Percentiles rank a stretch among this genome's conserved stretches.
phyloP scores from a whole-genome alignment of 1,140 invertebrate genomes.

The Antheraea pernyi region DNA sequence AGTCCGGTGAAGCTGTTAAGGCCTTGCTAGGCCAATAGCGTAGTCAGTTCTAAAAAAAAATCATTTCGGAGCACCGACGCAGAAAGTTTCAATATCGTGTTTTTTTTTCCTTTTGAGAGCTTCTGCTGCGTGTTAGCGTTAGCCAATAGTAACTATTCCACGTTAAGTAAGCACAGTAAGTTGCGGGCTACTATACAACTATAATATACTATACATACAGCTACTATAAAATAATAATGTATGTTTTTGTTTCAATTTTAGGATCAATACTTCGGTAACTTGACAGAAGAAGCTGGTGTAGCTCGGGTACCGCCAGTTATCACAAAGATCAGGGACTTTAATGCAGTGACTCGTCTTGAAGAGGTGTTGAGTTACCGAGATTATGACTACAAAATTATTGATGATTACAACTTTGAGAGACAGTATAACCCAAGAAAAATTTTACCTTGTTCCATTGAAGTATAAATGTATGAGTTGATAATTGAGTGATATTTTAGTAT shows the following conservation, averaged over 20 bases:
- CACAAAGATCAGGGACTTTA: slow-evolving; percentile 54
- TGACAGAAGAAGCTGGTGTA: slow-evolving; percentile 53
- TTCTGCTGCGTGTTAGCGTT: too few species aligned
- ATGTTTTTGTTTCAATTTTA: slow-evolving; percentile 21
- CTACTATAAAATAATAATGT: background rate
- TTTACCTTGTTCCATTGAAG: slow-evolving; percentile 32
- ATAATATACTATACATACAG: too few species aligned
- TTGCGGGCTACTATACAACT: too few species aligned
- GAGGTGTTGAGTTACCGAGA: slow-evolving; percentile 65
- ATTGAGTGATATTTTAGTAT: background rate
- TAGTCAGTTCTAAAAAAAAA: too few species aligned
- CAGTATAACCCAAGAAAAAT: slow-evolving; percentile 44
- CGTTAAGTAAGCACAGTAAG: too few species aligned
- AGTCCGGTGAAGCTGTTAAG: too few species aligned
- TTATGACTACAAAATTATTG: slow-evolving; percentile 53
- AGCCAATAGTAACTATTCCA: too few species aligned
- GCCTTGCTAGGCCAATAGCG: too few species aligned
- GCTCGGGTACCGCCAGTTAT: slow-evolving; percentile 48
- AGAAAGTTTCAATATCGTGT: too few species aligned
- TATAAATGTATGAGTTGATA: slow-evolving; percentile 8
- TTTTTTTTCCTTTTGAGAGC: too few species aligned
- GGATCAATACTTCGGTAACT: slow-evolving; percentile 61
- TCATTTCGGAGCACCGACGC: too few species aligned
- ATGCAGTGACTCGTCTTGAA: slow-evolving; percentile 54
- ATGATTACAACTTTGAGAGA: slow-evolving; percentile 44